phyloP scores from a whole-genome alignment of 1,140 invertebrate species.

The Tribolium castaneum region DNA sequence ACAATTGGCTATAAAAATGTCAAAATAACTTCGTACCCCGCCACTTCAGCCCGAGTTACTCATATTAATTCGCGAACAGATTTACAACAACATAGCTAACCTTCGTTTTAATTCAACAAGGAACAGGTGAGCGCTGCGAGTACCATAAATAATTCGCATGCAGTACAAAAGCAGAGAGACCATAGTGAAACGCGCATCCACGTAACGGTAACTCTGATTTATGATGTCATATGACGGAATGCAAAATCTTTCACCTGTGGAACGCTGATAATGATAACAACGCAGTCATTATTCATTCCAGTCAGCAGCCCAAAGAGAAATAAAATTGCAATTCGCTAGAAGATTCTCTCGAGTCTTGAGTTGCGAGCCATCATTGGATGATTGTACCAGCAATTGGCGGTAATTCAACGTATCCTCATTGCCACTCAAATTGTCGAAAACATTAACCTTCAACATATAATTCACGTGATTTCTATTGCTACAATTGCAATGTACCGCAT shows the following conservation, averaged over 20 bases:
- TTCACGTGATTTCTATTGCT: conserved; percentile 43
- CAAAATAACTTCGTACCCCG: neutral
- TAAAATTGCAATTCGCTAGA: neutral
- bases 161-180: conserved; percentile 3
- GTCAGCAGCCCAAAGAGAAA: neutral
- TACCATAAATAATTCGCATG: conserved; percentile 34
- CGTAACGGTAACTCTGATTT: conserved; percentile 34
- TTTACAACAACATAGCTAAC: neutral
- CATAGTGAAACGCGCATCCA: conserved; percentile 27
- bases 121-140: conserved; percentile 11
- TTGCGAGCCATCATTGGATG: conserved; percentile 47
- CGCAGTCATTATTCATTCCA: neutral
- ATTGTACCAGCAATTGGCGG: conserved; percentile 51
- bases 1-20: neutral
- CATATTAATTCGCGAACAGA: neutral
- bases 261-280: neutral
- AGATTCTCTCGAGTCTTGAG: conserved; percentile 13
- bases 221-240: conserved; percentile 25
- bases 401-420: conserved; percentile 55
- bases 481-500: conserved; percentile 31
- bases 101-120: neutral
- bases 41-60: neutral
- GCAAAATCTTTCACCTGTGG: conserved; percentile 7
- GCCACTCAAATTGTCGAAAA: conserved; percentile 45
- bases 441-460: conserved; percentile 49